Evolutionary conservation across 2,797 vertebrate genomes (phyloP).

Genomic region (Buceros bicornis): DNA sequence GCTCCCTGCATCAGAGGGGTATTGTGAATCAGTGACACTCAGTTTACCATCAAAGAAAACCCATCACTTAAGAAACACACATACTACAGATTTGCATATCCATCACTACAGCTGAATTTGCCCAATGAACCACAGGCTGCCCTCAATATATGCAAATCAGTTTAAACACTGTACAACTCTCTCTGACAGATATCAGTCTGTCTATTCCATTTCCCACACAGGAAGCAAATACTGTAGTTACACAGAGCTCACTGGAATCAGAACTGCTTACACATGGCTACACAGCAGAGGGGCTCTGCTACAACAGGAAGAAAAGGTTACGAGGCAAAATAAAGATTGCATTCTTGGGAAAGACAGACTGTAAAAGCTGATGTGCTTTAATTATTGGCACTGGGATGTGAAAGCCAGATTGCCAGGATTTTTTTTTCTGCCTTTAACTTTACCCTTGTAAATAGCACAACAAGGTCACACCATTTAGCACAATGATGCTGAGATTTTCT

Average conservation of each 20-base stretch:
- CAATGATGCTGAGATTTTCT: neutral
- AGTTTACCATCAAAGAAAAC: neutral
- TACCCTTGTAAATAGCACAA: neutral
- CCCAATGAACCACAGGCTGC: neutral
- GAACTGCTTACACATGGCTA: fast-evolving
- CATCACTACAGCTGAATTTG: neutral
- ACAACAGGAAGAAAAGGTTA: neutral
- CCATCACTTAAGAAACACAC: neutral
- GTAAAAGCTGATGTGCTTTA: neutral
- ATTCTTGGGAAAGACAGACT: neutral
- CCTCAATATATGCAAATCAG: neutral
- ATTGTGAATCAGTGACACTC: neutral
- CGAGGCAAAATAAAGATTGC: neutral
- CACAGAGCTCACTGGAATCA: neutral
- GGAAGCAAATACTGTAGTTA: neutral
- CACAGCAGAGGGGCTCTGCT: neutral
- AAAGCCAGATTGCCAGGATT: neutral
- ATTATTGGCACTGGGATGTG: neutral
- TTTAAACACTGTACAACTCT: neutral
- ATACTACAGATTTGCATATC: neutral
- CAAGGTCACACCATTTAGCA: neutral
- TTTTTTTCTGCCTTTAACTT: neutral
- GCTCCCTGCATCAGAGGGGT: neutral
- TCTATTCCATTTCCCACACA: neutral
- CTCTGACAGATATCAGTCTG: neutral